These are phyloP conservation scores for Coptodon bakossiorum DNA, from an alignment of 2,113 vertebrate species.

Conservation along the genomic window DNA sequence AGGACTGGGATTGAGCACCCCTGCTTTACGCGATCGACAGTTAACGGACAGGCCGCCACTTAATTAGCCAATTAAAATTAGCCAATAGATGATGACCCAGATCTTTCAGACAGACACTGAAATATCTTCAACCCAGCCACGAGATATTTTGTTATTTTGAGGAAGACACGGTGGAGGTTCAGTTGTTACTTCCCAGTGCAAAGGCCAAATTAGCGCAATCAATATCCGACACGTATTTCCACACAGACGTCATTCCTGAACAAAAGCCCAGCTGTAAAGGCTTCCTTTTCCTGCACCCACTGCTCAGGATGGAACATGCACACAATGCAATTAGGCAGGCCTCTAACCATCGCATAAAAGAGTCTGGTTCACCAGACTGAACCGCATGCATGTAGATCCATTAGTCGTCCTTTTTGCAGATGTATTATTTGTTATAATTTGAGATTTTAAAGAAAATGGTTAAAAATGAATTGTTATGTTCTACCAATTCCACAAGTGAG, in stretches of 20 bases:
- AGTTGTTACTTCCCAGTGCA: neutral
- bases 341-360: neutral
- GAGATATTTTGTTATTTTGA: neutral
- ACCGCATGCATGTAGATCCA: neutral
- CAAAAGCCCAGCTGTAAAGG: neutral
- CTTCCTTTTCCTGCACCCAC: neutral
- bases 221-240: neutral
- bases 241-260: neutral
- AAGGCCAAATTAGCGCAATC: neutral
- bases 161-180: neutral
- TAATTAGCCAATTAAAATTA: conserved; percentile 19
- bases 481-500: neutral
- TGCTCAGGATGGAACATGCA: neutral
- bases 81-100: neutral
- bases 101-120: neutral
- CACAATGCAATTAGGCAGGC: neutral
- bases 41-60: neutral
- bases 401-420: neutral
- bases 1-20: too few relatives aligned
- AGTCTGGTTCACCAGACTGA: neutral
- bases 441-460: too few relatives aligned
- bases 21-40: neutral
- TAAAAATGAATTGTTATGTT: neutral
- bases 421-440: neutral
- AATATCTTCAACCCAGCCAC: neutral